Evolutionary conservation across 2,113 vertebrate genomes (phyloP), one percentile per base, ranked within the genome.

Genomic region (Oenanthe melanoleuca): DNA sequence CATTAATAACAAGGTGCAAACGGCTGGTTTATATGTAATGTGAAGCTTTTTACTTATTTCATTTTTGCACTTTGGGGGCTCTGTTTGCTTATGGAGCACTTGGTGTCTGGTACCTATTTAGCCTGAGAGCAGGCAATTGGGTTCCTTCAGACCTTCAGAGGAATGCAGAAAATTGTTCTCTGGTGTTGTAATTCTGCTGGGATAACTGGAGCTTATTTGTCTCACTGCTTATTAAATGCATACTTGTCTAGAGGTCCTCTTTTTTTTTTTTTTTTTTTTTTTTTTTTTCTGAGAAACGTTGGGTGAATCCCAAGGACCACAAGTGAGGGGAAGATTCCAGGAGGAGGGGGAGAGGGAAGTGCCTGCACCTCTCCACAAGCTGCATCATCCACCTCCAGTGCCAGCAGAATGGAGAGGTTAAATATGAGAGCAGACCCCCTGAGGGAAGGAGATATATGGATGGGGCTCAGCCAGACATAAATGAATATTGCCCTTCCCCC

Each of bases 41-140:
- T 97, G 98, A 98, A 97, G 97, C 98, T 97, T 96, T 97, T 95
- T 97, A 97, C 98, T 97, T 98, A 98, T 98, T 98, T 98, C 97
- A 97, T 98, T 97, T 98, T 97, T 98, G 97, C 97, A 97, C 98
- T 98, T 98, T 95, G 97, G 97, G 97, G 92, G 98, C 97, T 97
- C 97, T 98, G 97, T 97, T 98, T 98, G 98, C 98, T 98, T 97
- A 97, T 88, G 97, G 98, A 98, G 98, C 97, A 38, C 98, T 98
- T 98, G 97, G 98, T 98, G 98, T 98, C 98, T 98, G 98, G 98
- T 98, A 98, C 98, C 97, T 98, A 97, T 98, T 97, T 98, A 95
- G 97, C 94, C 97, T 97, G 97, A 97, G 95, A 97, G 97, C 97
- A 96, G 96, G 97, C 96, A 96, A 97, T 97, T 97, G 97, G 97